Base-by-base conservation (phyloP, 2,888 invertebrate genomes). In the Tetragnatha montana region DNA sequence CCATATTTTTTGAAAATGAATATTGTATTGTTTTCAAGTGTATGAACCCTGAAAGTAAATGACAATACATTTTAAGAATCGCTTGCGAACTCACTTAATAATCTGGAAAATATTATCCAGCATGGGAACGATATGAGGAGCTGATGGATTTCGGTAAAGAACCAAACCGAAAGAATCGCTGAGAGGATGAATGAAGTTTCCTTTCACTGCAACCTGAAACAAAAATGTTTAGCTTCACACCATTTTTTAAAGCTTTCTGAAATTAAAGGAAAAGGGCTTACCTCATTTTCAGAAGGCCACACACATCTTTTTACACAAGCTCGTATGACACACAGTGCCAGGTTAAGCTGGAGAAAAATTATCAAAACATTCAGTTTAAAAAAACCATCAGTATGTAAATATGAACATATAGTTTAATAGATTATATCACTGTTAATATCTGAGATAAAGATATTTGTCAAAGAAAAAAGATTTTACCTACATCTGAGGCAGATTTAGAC, bases 241-340 rank as follows among this genome's bases (percentile, higher is more conserved):
- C 47, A 17, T 60, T 6, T n/a, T 17, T 60, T 60, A 60, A n/a
- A 49, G 47, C 49, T 49, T 47, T 47, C 49, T 35, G 35, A 35
- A 35, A 35, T 35, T 35, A 35, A 35, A 35, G 35, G 35, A 4
- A 35, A 35, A 35, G 35, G 4, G 69, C 92, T 91, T 90, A 93
- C 93, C 94, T 97, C 97, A 0, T 96, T 96, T 94, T 98, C 97
- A 82, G 96, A 96, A 0, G 98, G 98, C 95, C 97, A 97, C n/a
- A 96, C 95, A 92, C 97, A 97, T 47, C 98, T 95, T 93, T 97
- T 97, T n/a, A 98, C 96, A 19, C 97, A 96, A 91, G 97, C 97
- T 69, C 97, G 94, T 47, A 97, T 95, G 50, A 96, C 95, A 91
- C 96, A 95, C 83, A 97, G 94, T 91, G 96, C 96, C 93, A 96